Conservation (phyloP, 2,888 invertebrate species). For the Acronicta leporina region DNA sequence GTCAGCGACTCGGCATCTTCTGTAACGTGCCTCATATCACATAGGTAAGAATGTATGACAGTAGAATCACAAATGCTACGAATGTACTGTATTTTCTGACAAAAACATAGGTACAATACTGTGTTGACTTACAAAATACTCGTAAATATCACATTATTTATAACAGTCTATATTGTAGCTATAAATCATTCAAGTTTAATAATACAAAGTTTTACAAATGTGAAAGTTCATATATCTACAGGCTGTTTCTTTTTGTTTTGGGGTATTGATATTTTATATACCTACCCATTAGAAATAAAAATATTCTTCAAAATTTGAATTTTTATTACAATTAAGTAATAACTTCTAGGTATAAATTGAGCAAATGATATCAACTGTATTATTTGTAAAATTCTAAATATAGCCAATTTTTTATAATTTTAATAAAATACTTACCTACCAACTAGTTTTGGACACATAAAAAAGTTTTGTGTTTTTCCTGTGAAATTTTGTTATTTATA, state of each 20-base stretch:
- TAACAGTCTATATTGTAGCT: background rate
- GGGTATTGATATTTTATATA: too few species aligned
- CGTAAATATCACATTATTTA: background rate
- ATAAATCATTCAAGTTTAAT: constrained; percentile 8
- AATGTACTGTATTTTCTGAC: constrained; percentile 8
- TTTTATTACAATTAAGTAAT: too few species aligned
- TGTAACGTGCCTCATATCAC: constrained; percentile 61
- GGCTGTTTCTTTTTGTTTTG: background rate
- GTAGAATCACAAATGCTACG: constrained; percentile 61
- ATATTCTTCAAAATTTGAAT: too few species aligned
- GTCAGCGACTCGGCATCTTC: constrained; percentile 53
- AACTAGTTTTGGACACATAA: too few species aligned
- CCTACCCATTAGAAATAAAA: too few species aligned
- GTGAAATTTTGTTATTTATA: too few species aligned
- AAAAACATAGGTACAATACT: background rate
- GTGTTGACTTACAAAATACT: constrained; percentile 1
- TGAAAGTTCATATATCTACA: constrained; percentile 2
- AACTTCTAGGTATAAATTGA: too few species aligned
- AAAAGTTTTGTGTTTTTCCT: too few species aligned
- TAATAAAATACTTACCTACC: too few species aligned
- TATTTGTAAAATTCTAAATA: too few species aligned
- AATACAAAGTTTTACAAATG: background rate
- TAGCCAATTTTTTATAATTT: too few species aligned
- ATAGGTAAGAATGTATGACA: constrained; percentile 53
- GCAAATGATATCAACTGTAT: too few species aligned